phyloP scores from a whole-genome alignment of 1,140 invertebrate genomes.

The Solenopsis invicta region DNA sequence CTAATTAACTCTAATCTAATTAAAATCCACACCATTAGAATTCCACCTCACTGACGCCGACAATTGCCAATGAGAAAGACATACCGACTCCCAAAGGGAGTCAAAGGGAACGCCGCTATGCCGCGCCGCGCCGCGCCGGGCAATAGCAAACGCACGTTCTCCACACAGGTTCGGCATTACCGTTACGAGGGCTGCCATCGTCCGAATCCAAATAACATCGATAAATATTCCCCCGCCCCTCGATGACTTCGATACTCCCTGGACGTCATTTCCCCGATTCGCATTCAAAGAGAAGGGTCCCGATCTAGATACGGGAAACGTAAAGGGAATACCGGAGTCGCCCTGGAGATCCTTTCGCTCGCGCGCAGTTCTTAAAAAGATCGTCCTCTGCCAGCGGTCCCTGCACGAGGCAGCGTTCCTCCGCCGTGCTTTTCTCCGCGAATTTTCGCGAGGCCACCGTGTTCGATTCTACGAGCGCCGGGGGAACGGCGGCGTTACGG shows the following conservation, averaged over 20 bases:
- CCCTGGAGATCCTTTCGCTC: slow-evolving; percentile 55
- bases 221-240: slow-evolving; percentile 51
- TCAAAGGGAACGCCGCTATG: slow-evolving; percentile 46
- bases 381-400: slow-evolving; percentile 25
- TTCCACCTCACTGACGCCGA: slow-evolving; percentile 53
- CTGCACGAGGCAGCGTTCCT: slow-evolving; percentile 61
- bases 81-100: slow-evolving; percentile 30
- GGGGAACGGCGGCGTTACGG: slow-evolving; percentile 27
- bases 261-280: slow-evolving; percentile 40
- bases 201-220: slow-evolving; percentile 54
- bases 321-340: slow-evolving; percentile 60
- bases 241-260: slow-evolving; percentile 55
- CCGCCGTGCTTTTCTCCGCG: slow-evolving; percentile 63
- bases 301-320: slow-evolving; percentile 59
- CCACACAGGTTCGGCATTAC: slow-evolving; percentile 17
- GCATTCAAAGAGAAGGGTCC: slow-evolving; percentile 48
- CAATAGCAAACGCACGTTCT: slow-evolving; percentile 26
- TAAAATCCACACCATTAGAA: slow-evolving; percentile 60
- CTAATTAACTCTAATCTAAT: slow-evolving; percentile 64
- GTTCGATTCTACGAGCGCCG: slow-evolving; percentile 59
- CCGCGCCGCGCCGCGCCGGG: neutral
- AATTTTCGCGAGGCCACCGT: slow-evolving; percentile 72
- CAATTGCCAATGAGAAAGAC: slow-evolving; percentile 59
- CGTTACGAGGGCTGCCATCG: slow-evolving; percentile 16
- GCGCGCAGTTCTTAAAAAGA: slow-evolving; percentile 44